Evolutionary conservation across 1,140 invertebrate genomes (phyloP), one percentile per base, ranked within the genome.

Genomic region (Drosophila santomea): DNA sequence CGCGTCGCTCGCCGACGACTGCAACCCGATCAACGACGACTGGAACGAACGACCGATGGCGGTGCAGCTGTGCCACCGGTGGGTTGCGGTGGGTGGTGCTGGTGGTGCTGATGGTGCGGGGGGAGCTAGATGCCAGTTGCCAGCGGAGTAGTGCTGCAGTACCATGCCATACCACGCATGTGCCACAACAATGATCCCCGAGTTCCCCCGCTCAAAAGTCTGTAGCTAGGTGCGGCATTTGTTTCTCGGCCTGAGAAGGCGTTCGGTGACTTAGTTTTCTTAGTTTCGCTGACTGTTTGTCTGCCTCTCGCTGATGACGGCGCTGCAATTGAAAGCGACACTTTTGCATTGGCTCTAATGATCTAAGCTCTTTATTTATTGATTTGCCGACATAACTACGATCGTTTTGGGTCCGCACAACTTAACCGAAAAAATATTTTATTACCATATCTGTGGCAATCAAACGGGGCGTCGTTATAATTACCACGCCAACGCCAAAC

Each of bases 281-380:
- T 84, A 72, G 76, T 85, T 85, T 80, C 55, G 48, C 41, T 58
- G 51, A 69, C 59, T 57, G 41, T 71, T 69, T 71, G 54, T 54
- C 63, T 63, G 48, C 41, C 59, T 68, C 48, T 60, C 61, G 52
- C 58, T 51, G 69, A 61, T 77, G 79, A 73, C 71, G 69, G 23
- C 54, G 79, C 71, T 60, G 62, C 41, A 72, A 78, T 78, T 71
- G 82, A 81, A 80, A 88, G 79, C 66, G 79, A 73, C 84, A 86
- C 82, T 86, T 78, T 74, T 72, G 64, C 69, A 62, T 80, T 77
- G 56, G 55, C 56, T 76, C 63, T 77, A 76, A 69, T 63, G 75
- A 80, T 55, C 64, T 63, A 69, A 80, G 76, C 80, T 83, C 64
- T 83, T 84, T 84, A 80, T 85, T 85, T 84, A 84, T 85, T 80